A percentile compares a stretch with the other conserved stretches of the same genome.
Evolutionary conservation across 2,113 vertebrate species (phyloP).

Genomic region (Eira barbara): DNA sequence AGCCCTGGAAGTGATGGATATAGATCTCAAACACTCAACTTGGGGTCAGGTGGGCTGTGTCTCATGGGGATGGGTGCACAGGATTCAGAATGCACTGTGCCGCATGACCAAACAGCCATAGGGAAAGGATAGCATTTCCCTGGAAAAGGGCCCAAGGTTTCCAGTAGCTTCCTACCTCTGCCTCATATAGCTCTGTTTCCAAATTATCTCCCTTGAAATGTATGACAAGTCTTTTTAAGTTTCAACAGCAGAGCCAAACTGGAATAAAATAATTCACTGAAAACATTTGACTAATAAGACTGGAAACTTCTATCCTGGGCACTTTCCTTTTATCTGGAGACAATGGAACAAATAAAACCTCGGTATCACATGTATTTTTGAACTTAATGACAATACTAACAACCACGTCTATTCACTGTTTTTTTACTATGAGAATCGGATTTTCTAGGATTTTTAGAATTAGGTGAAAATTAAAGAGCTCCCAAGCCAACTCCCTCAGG

Average conservation of each 20-base stretch:
- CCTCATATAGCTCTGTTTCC: background rate
- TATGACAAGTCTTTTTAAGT: background rate
- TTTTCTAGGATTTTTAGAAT: background rate
- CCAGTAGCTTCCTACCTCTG: background rate
- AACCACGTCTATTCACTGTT: background rate
- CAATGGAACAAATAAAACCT: background rate
- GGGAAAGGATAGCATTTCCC: background rate
- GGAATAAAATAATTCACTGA: background rate
- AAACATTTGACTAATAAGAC: background rate
- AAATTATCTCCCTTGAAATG: background rate
- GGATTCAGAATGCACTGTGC: background rate
- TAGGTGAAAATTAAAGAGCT: background rate
- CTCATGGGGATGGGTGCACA: accelerated
- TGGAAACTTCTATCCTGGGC: background rate
- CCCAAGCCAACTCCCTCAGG: background rate
- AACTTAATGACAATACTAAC: background rate
- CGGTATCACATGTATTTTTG: background rate
- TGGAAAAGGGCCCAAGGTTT: background rate
- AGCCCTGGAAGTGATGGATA: accelerated
- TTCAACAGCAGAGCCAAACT: background rate
- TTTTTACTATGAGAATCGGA: background rate
- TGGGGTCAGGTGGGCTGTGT: accelerated
- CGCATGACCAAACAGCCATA: background rate
- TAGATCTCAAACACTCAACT: background rate
- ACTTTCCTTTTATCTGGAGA: background rate